phyloP scores from a whole-genome alignment of 2,797 vertebrate species.

The Sylvia borin region DNA sequence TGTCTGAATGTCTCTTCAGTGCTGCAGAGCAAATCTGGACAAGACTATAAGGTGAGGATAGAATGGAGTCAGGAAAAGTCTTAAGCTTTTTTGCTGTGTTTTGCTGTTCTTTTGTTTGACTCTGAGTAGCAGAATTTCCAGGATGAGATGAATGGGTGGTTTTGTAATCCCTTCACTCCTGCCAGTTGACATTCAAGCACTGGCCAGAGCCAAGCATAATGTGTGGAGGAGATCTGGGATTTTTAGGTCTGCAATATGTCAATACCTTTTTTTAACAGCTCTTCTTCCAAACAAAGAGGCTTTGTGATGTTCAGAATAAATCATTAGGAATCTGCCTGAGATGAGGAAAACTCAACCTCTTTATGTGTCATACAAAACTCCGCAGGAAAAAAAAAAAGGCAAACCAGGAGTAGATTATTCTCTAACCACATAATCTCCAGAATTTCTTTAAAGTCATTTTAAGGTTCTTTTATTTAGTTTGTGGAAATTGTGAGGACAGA shows the following conservation, averaged over 20 bases:
- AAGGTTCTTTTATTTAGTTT: not conserved
- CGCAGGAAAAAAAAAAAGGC: fast-evolving
- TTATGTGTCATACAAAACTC: not conserved
- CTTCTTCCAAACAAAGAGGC: not conserved
- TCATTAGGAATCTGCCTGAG: not conserved
- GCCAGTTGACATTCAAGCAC: not conserved
- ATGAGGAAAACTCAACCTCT: not conserved
- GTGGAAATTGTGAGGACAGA: not conserved
- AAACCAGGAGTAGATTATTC: not conserved
- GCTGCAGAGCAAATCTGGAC: constrained; percentile 90
- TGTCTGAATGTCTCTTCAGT: constrained; percentile 93
- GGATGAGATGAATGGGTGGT: not conserved
- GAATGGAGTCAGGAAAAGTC: not conserved
- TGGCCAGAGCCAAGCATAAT: not conserved
- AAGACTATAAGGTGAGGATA: constrained; percentile 88
- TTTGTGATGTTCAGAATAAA: not conserved
- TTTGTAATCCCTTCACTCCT: not conserved
- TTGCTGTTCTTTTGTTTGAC: not conserved
- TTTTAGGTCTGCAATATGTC: not conserved
- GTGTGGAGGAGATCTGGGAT: not conserved
- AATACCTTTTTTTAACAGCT: not conserved
- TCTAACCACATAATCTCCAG: not conserved
- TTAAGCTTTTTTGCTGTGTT: not conserved
- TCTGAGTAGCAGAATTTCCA: not conserved
- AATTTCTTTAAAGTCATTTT: not conserved